Evolutionary conservation across 2,888 invertebrate genomes (phyloP).

Genomic region (Dioctria rufipes): DNA sequence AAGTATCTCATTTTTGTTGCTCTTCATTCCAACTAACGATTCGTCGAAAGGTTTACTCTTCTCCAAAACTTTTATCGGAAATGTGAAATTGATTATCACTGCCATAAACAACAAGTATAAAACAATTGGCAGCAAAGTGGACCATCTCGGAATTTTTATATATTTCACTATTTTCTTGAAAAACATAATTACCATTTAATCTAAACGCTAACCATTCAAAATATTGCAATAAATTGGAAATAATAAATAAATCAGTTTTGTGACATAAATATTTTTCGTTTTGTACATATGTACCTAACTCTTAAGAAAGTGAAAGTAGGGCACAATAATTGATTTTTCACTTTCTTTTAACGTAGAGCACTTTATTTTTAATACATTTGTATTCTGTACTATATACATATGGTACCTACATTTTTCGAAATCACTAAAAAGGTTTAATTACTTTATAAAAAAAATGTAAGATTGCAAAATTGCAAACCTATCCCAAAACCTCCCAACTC

Average conservation of each 20-base stretch:
- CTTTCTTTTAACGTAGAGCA: background rate
- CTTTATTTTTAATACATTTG: too few species aligned
- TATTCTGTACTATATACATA: too few species aligned
- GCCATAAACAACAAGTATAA: constrained; percentile 74
- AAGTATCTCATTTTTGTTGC: constrained; percentile 62
- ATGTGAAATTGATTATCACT: constrained; percentile 73
- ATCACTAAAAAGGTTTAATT: too few species aligned
- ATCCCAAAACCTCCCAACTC: too few species aligned
- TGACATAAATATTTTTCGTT: background rate
- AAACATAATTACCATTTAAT: constrained; percentile 61
- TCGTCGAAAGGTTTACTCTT: background rate
- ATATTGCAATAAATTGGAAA: background rate
- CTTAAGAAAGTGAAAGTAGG: constrained; percentile 48
- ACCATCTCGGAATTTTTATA: constrained; percentile 72
- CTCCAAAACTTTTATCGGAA: constrained; percentile 58
- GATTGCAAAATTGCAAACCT: too few species aligned
- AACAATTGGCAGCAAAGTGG: constrained; percentile 73
- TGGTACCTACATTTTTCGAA: too few species aligned
- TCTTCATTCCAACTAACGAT: constrained; percentile 54
- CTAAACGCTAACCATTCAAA: too few species aligned
- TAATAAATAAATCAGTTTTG: background rate
- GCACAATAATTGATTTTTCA: constrained; percentile 48
- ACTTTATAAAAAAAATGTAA: too few species aligned
- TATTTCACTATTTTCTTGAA: constrained; percentile 68
- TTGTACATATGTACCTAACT: constrained; percentile 7